Evolutionary conservation across 2,888 invertebrate species (phyloP), one percentile per base, ranked within the genome.

Genomic region (Melanchra persicariae): DNA sequence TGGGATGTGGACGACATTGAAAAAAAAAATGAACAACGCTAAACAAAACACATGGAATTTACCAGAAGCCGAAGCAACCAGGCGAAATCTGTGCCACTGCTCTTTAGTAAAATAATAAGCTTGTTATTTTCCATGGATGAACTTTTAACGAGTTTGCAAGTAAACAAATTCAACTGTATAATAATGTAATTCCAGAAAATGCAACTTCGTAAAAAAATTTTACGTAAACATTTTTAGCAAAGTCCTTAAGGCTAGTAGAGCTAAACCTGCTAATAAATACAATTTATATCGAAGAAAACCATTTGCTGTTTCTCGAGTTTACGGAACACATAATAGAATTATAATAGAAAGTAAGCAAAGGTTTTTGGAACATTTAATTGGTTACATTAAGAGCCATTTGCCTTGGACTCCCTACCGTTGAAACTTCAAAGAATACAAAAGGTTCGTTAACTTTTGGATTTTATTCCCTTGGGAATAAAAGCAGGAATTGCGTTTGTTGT

Each of bases 281-380:
- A 19, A 64, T 24, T 59, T 22, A 74, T 63, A 60, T 79, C 10
- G 8, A 10, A 10, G 22, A 37, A 64, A 72, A 66, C 55, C 34
- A 17, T 55, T 51, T 47, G 26, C 59, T 68, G 43, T 69, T 61
- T 40, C 45, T 47, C 40, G 45, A 73, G 62, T 60, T 79, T n/a
- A 7, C 30, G 17, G 24, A 68, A 54, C 40, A 63, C 22, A 59
- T 65, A 79, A 82, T 63, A 54, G 34, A 67, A 73, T 71, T 51
- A 58, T 67, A 63, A 76, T 63, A 54, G 34, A 62, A 69, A 68
- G 77, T 51, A 64, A 67, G 66, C 57, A 45, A 61, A 54, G 64
- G 66, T 76, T 86, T 73, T 57, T 26, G 24, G n/a, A 62, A 57
- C 51, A 82, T 75, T 78, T 85, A 84, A 85, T 84, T 81, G 85